These are phyloP conservation scores for Orchesella flavescens DNA, from an alignment of 2,888 invertebrate genomes.

Conservation along the genomic window DNA sequence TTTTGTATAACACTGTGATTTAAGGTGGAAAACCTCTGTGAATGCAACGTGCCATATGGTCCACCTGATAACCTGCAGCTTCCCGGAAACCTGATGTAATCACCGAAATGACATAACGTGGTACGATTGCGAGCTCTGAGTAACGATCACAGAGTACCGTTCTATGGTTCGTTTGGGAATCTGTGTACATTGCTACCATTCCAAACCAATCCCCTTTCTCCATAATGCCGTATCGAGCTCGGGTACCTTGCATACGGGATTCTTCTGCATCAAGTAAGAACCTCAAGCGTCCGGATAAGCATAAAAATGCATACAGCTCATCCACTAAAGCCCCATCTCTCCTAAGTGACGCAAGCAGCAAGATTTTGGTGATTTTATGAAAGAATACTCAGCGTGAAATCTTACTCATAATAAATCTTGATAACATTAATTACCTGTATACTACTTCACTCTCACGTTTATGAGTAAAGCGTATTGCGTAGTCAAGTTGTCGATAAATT, in stretches of 20 bases:
- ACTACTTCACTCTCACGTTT: slow-evolving; percentile 34
- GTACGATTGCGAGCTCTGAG: slow-evolving; percentile 17
- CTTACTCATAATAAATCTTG: too few relatives aligned
- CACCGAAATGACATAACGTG: slow-evolving; percentile 18
- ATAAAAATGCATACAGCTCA: slow-evolving; percentile 30
- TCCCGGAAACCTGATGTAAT: slow-evolving; percentile 38
- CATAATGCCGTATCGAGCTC: slow-evolving; percentile 38
- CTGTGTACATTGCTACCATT: slow-evolving; percentile 35
- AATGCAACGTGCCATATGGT: slow-evolving; percentile 26
- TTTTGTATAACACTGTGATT: too few relatives aligned
- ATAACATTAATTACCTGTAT: too few relatives aligned
- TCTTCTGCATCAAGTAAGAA: not conserved
- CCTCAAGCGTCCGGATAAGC: slow-evolving; percentile 42
- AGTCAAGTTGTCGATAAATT: slow-evolving; percentile 27
- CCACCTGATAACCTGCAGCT: slow-evolving; percentile 50
- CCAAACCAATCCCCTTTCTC: slow-evolving; percentile 57
- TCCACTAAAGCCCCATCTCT: not conserved
- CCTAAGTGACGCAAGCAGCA: not conserved
- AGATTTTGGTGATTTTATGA: too few relatives aligned
- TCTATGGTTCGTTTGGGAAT: slow-evolving; percentile 9
- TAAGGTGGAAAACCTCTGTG: slow-evolving; percentile 24
- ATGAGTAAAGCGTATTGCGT: slow-evolving; percentile 13
- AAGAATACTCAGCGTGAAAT: too few relatives aligned
- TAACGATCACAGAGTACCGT: slow-evolving; percentile 50
- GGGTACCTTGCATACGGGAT: not conserved